Evolutionary conservation across 30 jellyfish, hydroid and myxozoan genomes (phyloP).

Genomic region (Rhopilema esculentum): DNA sequence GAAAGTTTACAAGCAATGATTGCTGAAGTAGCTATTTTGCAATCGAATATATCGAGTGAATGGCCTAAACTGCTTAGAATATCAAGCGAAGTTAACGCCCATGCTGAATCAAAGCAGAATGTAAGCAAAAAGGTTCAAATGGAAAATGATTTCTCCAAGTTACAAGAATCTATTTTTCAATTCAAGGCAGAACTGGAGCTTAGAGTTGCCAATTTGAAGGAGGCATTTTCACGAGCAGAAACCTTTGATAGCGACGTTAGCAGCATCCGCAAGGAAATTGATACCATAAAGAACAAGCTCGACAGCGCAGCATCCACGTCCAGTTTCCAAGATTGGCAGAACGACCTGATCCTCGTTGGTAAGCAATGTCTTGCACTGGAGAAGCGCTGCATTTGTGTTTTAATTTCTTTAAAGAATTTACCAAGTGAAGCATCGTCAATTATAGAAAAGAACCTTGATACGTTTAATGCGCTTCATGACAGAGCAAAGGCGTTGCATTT

Average conservation of each 20-base stretch:
- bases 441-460: background rate
- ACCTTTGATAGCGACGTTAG: background rate
- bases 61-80: conserved; percentile 25
- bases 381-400: background rate
- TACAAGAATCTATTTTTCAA: conserved; percentile 36
- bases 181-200: conserved; percentile 37
- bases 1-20: background rate
- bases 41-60: background rate
- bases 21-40: background rate
- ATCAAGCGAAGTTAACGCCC: no score
- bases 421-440: background rate
- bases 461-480: background rate
- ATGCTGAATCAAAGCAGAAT: no score
- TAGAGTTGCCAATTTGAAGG: background rate
- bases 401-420: background rate
- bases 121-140: background rate
- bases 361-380: background rate
- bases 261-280: background rate
- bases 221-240: background rate
- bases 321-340: background rate
- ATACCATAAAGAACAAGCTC: background rate
- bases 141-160: background rate
- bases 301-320: background rate
- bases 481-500: background rate
- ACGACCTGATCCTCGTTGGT: background rate